These are phyloP conservation scores for Propsilocerus akamusi DNA, from an alignment of 1,140 invertebrate genomes.

Conservation along the genomic window DNA sequence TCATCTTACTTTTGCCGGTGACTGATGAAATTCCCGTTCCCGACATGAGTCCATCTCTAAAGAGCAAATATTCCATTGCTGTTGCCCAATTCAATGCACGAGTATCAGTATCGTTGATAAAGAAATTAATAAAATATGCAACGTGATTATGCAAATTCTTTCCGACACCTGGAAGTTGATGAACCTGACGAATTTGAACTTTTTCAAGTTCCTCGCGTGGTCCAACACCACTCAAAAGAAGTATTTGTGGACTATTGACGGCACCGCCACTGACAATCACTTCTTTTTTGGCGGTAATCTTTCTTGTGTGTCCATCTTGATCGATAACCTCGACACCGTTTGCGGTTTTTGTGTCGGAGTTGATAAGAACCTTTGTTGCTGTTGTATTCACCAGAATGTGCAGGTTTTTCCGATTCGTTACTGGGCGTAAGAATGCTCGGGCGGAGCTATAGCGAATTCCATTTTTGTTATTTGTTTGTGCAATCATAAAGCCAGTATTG, in stretches of 20 bases:
- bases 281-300: slow-evolving; percentile 51
- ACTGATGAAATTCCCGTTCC: slow-evolving; percentile 39
- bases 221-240: slow-evolving; percentile 67
- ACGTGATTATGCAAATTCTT: slow-evolving; percentile 79
- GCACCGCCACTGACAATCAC: slow-evolving; percentile 56
- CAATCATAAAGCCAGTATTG: slow-evolving; percentile 63
- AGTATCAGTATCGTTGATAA: slow-evolving; percentile 65
- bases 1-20: background rate
- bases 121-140: slow-evolving; percentile 53
- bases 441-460: slow-evolving; percentile 69
- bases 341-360: slow-evolving; percentile 29
- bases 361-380: slow-evolving; percentile 49
- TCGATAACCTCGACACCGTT: slow-evolving; percentile 30
- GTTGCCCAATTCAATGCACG: slow-evolving; percentile 70
- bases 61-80: slow-evolving; percentile 62
- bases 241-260: slow-evolving; percentile 61
- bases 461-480: slow-evolving; percentile 72
- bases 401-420: slow-evolving; percentile 45
- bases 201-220: slow-evolving; percentile 45
- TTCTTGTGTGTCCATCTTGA: slow-evolving; percentile 25
- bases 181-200: slow-evolving; percentile 41
- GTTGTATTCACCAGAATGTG: slow-evolving; percentile 61
- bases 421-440: slow-evolving; percentile 66
- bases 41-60: slow-evolving; percentile 68
- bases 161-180: slow-evolving; percentile 66